Base-by-base conservation (phyloP, 1,140 invertebrate genomes). In the Subanguina moxae region DNA sequence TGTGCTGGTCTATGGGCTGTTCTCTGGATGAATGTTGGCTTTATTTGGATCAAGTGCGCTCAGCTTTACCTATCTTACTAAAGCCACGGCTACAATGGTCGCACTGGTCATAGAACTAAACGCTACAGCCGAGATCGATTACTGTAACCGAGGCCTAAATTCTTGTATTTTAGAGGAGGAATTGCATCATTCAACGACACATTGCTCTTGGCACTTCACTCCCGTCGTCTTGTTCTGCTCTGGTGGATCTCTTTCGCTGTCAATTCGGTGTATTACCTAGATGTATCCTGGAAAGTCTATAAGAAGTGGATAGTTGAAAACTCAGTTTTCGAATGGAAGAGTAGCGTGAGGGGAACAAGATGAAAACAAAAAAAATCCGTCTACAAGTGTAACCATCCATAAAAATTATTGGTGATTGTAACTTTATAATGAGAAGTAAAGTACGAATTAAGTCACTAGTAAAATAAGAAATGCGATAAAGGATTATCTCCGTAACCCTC, bases 231-330 rank as follows among this genome's bases (percentile, higher is more conserved):
- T 5, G 48, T 52, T 8, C n/a, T 52, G 48, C 48, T 52, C 48
- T 52, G 48, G 48, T 45, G 43, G 48, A 21, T 52, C 23, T 52
- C 48, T 19, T 52, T 52, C 48, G n/a, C 48, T 19, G 15, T 52
- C 48, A 52, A 52, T 15, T 52, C n/a, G n/a, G n/a, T 52, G 8
- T 52, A 52, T 15, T 52, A 52, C 15, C 17, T 52, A 8, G 48
- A 52, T 25, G 23, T 52, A 8, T 19, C 48, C 17, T 52, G 48
- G n/a, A 3, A 52, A 52, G 23, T 52, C 3, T 52, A 52, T 52
- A 3, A 15, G 1, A 3, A 25, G 8, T 52, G 48, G 48, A 52
- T 45, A 21, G 48, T 3, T 52, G 48, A 15, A 19, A 52, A 52
- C 23, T 52, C 48, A 52, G 23, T 52, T 5, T 45, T 52, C 48